phyloP scores from a whole-genome alignment of 2,113 vertebrate genomes.

The Chrysemys picta region DNA sequence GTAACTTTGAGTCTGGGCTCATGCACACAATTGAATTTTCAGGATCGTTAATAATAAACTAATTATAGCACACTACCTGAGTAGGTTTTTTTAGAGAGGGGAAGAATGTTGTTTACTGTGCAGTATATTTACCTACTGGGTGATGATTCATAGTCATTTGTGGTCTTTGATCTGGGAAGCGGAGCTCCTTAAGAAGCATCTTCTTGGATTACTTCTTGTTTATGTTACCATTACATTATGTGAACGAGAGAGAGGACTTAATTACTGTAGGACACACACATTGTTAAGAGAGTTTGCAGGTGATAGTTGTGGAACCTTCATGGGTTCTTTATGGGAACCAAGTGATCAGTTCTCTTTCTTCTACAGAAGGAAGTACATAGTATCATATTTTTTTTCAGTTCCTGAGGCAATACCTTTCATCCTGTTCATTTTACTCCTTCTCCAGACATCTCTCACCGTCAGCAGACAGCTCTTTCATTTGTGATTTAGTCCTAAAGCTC shows the following conservation, averaged over 20 bases:
- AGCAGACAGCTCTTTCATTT: constrained; percentile 56
- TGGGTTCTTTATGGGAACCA: constrained; percentile 53
- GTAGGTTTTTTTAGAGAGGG: constrained; percentile 38
- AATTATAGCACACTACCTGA: not conserved
- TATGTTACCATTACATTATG: constrained; percentile 23
- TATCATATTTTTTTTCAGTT: constrained; percentile 39
- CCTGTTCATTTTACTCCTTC: constrained; percentile 55
- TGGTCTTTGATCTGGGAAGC: constrained; percentile 26
- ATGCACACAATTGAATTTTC: not conserved
- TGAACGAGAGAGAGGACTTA: constrained; percentile 49
- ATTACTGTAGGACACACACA: constrained; percentile 48
- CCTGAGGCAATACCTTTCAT: constrained; percentile 57
- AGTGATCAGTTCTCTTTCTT: constrained; percentile 56
- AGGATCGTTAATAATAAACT: not conserved
- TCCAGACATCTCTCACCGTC: constrained; percentile 56
- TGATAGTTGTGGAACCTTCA: constrained; percentile 64
- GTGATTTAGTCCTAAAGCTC: constrained; percentile 63
- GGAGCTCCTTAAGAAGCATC: constrained; percentile 46
- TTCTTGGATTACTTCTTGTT: constrained; percentile 40
- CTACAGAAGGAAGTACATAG: constrained; percentile 37
- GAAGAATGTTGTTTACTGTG: constrained; percentile 13
- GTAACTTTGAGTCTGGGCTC: constrained; percentile 28
- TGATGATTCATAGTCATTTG: constrained; percentile 32
- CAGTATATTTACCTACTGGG: not conserved
- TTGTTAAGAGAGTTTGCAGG: constrained; percentile 64